Base-by-base conservation (phyloP, 2,113 vertebrate species). In the Pyxicephalus adspersus region DNA sequence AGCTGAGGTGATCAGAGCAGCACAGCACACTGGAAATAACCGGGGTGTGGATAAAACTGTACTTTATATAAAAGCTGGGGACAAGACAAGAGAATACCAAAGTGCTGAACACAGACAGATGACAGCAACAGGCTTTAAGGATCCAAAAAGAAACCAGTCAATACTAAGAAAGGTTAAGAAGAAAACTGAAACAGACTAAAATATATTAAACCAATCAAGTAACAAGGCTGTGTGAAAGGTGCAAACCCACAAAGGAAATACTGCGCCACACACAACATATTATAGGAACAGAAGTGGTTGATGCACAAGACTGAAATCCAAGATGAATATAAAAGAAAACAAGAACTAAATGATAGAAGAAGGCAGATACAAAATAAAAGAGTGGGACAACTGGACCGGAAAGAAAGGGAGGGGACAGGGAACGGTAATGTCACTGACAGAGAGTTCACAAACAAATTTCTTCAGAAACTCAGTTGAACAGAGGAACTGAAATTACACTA, bases 391-490 rank as follows among this genome's bases (percentile, higher is more conserved):
- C 28, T 31, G 50, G 76, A 34, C 76, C 66, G 76, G 76, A 78
- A 78, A 25, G 19, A 63, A 50, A 28, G 55, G 77, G 65, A 72
- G 25, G 58, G 20, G 25, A 51, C 51, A 71, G 50, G 67, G 51
- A 22, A 26, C 8, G 15, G 81, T 60, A 55, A 76, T n/a, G 60
- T 63, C 19, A 54, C 31, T 17, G 65, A 18, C 31, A 23, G 64
- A 20, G 25, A 52, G 13, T 50, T 3, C 18, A 38, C 29, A 22
- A 25, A 1, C 26, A 0, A 16, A 3, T 4, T 31, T 9, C 17
- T 34, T 16, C 60, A 60, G 28, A 15, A 63, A 11, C 25, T 8
- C 45, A 70, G 18, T 15, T 2, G 22, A 31, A 57, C 28, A 74
- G 57, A 58, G 28, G 8, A 17, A 29, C 54, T 18, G 23, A 55